phyloP scores from a whole-genome alignment of 2,888 invertebrate species.

The Drosophila diplacantha region DNA sequence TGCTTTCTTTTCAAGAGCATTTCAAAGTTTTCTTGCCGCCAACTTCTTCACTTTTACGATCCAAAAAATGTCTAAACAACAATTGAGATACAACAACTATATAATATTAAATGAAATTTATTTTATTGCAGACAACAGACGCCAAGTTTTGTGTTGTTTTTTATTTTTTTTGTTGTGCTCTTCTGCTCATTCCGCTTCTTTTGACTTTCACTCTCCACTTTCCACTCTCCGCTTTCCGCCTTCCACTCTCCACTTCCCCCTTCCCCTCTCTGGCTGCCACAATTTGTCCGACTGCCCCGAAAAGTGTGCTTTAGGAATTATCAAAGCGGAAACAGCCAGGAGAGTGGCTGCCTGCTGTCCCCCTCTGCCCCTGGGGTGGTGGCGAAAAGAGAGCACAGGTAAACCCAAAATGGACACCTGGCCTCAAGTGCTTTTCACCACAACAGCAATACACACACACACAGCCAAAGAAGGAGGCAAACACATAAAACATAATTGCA shows the following conservation, averaged over 20 bases:
- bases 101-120: conserved; percentile 57
- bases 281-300: not conserved
- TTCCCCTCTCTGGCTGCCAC: conserved; percentile 12
- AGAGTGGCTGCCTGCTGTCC: not conserved
- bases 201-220: conserved; percentile 14
- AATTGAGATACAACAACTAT: conserved; percentile 41
- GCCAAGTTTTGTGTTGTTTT: conserved; percentile 28
- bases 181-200: conserved; percentile 7
- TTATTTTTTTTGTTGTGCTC: conserved; percentile 9
- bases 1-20: conserved; percentile 2
- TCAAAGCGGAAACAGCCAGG: conserved; percentile 27
- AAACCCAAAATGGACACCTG: conserved; percentile 42
- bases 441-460: conserved; percentile 10
- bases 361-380: not conserved
- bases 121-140: conserved; percentile 59
- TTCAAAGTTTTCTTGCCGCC: conserved; percentile 24
- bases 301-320: conserved; percentile 40
- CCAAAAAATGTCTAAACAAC: conserved; percentile 37
- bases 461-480: conserved; percentile 1
- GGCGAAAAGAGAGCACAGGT: conserved; percentile 1
- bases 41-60: conserved; percentile 39
- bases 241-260: conserved; percentile 8
- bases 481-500: conserved; percentile 43
- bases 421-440: conserved; percentile 33
- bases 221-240: not conserved